Evolutionary conservation across 2,797 vertebrate genomes (phyloP), one percentile per base, ranked within the genome.

Genomic region (Rhinichthys osculus): DNA sequence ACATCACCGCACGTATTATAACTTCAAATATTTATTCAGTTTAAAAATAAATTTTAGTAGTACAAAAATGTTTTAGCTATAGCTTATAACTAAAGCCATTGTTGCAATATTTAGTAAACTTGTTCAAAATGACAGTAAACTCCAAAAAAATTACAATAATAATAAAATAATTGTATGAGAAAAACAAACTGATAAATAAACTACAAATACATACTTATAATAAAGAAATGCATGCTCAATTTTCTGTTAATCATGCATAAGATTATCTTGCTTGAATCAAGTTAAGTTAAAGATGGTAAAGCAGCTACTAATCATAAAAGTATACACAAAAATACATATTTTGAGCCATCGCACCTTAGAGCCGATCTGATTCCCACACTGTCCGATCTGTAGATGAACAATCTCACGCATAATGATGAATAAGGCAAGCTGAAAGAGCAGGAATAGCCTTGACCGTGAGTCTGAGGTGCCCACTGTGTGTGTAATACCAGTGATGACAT

Each of bases 291-390:
- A 77, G 14, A 30, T 40, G 16, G 5, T 4, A 42, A 52, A 47
- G 17, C 30, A 57, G 9, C 8, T 35, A 21, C 7, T 40, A 16
- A 52, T 16, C 2, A 57, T 38, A 59, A 76, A 23, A 47, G 35
- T 30, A 62, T 17, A 67, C 59, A 64, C 40, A 62, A 59, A 73
- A 73, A 73, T n/a, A 44, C 54, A 59, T 13, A 86, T 14, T 52
- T 44, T n/a, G 7, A 74, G 11, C 10, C 82, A 73, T 81, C 73
- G 94, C 95, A 99, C 98, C 98, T 99, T 99, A 42, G 96, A 92
- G 91, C 98, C 98, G 1, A 99, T 98, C 93, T 99, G 98, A 95
- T 99, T 99, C 59, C 98, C 98, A 67, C 98, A 99, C 92, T 99
- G 98, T 92, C 98, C 98, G 1, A 99, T 97, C 95, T 99, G 98